A percentile compares a stretch with the other conserved stretches of the same genome.
Evolutionary conservation across 2,797 vertebrate species (phyloP).

Genomic region (Ctenopoma multispine): DNA sequence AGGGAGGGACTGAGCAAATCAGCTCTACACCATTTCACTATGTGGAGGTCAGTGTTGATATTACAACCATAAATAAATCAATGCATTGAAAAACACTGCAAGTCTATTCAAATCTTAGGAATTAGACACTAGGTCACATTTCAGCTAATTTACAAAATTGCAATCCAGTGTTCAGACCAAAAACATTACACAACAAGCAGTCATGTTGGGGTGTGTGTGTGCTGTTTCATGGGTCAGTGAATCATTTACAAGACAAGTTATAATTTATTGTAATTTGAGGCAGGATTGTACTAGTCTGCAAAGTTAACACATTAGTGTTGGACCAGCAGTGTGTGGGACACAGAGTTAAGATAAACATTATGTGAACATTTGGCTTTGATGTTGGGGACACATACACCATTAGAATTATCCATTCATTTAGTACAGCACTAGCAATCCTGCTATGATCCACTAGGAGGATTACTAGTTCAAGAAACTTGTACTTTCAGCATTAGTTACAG

Average conservation of each 20-base stretch:
- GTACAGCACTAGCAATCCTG: not conserved
- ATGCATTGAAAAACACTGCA: too few species aligned
- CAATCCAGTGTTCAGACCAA: not conserved
- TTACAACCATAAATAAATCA: too few species aligned
- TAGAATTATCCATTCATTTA: not conserved
- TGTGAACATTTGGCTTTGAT: not conserved
- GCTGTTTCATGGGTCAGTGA: not conserved
- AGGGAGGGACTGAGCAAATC: too few species aligned
- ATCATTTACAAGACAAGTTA: too few species aligned
- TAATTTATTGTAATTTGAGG: not conserved
- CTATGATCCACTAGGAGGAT: not conserved
- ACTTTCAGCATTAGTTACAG: too few species aligned
- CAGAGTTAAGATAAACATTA: not conserved
- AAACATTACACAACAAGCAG: not conserved
- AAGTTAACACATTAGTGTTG: not conserved
- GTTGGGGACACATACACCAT: not conserved
- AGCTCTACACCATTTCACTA: too few species aligned
- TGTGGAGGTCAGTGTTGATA: too few species aligned
- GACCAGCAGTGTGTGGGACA: not conserved
- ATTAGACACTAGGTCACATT: not conserved
- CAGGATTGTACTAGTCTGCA: not conserved
- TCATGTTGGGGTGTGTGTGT: not conserved
- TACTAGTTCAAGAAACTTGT: too few species aligned
- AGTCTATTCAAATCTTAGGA: not conserved
- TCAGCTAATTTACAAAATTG: not conserved